These are phyloP conservation scores for Pseudochromis fuscus DNA, from an alignment of 2,797 vertebrate genomes.

Conservation along the genomic window DNA sequence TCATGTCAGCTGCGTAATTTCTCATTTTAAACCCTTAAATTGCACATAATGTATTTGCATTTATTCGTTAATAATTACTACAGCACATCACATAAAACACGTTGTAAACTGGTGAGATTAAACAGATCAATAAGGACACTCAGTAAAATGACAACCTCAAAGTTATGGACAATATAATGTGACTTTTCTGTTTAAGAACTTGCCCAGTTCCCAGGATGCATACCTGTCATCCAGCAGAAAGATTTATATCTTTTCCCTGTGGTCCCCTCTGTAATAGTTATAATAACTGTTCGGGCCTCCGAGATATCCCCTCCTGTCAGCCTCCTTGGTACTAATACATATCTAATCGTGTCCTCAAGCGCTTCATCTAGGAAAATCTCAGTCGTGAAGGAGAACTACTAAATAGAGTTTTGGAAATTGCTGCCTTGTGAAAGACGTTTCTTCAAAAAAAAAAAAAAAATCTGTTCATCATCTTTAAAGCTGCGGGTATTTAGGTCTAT, in stretches of 20 bases:
- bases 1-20: too few relatives aligned
- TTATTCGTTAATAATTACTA: too few relatives aligned
- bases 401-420: constrained; percentile 52
- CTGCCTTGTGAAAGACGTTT: constrained; percentile 10
- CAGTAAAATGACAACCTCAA: background rate
- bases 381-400: constrained; percentile 53
- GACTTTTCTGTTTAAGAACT: background rate
- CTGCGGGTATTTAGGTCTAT: background rate
- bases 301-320: constrained; percentile 80
- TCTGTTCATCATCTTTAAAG: background rate
- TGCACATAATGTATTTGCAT: too few relatives aligned
- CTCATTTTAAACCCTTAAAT: too few relatives aligned
- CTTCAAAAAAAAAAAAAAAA: background rate
- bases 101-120: background rate
- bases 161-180: constrained; percentile 12
- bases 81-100: too few relatives aligned
- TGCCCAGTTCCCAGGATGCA: background rate
- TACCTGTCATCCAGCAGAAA: constrained; percentile 57
- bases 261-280: constrained; percentile 78
- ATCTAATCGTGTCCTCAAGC: constrained; percentile 96
- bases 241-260: constrained; percentile 71
- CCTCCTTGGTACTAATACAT: constrained; percentile 92
- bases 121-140: too few relatives aligned
- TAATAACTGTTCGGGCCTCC: constrained; percentile 84
- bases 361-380: constrained; percentile 86